Conservation (phyloP, 2,113 vertebrate genomes). For the Python bivittatus region DNA sequence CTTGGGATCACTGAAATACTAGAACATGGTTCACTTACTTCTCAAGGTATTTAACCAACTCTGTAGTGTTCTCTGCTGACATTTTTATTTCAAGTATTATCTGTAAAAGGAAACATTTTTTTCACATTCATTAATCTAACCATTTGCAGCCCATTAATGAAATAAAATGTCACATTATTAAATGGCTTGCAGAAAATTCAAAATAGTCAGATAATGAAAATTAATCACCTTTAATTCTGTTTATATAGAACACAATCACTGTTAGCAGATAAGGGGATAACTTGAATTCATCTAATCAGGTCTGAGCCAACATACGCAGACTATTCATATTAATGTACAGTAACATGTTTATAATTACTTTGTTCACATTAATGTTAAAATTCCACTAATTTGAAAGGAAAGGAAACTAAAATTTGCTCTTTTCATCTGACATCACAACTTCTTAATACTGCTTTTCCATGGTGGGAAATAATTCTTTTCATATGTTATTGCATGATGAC, state of each 20-base stretch:
- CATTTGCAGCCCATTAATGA: background rate
- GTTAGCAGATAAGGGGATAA: background rate
- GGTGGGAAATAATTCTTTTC: background rate
- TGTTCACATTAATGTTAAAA: background rate
- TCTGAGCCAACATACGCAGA: background rate
- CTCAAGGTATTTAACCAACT: slow-evolving; percentile 58
- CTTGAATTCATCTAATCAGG: background rate
- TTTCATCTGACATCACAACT: background rate
- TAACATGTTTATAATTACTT: background rate
- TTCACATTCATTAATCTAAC: background rate
- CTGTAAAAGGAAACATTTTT: slow-evolving; percentile 44
- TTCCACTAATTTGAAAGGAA: background rate
- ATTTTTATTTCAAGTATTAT: slow-evolving; percentile 60
- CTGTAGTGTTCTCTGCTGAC: slow-evolving; percentile 63
- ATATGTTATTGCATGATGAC: background rate
- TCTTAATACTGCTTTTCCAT: background rate
- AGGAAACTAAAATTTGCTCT: background rate
- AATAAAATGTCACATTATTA: background rate
- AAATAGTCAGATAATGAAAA: background rate
- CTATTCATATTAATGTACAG: background rate
- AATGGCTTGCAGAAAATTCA: background rate
- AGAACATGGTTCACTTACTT: slow-evolving; percentile 62
- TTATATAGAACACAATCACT: background rate
- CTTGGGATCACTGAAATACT: slow-evolving; percentile 1
- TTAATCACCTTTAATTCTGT: background rate